Evolutionary conservation across 2,888 invertebrate genomes (phyloP).

Genomic region (Leucozona laternaria): DNA sequence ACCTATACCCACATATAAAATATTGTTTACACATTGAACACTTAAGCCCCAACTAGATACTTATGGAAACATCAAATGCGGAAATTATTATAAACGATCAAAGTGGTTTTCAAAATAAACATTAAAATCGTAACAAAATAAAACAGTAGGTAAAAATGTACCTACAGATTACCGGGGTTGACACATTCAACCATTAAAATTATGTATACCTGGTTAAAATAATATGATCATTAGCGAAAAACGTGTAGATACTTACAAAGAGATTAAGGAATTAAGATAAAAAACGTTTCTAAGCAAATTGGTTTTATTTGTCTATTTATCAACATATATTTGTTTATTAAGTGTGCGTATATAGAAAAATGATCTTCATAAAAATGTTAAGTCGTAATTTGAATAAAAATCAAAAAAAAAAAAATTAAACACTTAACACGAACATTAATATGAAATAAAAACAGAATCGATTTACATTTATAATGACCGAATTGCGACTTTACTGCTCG

Average conservation of each 20-base stretch:
- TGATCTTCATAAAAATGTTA: background rate
- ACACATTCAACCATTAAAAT: background rate
- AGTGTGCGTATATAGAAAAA: background rate
- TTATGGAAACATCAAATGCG: background rate
- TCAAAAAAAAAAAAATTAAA: background rate
- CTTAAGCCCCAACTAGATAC: too few relatives aligned
- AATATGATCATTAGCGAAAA: constrained; percentile 6
- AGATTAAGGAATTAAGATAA: background rate
- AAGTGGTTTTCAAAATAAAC: background rate
- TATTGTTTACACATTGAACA: too few relatives aligned
- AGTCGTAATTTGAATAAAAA: constrained; percentile 11
- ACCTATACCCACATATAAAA: too few relatives aligned
- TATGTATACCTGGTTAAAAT: constrained; percentile 4
- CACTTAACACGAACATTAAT: background rate
- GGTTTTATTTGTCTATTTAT: too few relatives aligned
- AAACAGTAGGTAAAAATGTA: too few relatives aligned
- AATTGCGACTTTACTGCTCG: background rate
- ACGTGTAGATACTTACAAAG: constrained; percentile 11
- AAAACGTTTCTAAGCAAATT: background rate
- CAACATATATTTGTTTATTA: constrained; percentile 12
- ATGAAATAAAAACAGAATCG: background rate
- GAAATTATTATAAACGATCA: constrained; percentile 1
- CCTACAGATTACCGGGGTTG: background rate
- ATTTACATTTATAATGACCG: background rate
- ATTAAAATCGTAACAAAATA: background rate